Conservation (phyloP, 2,113 vertebrate species). For the Atractosteus spatula region DNA sequence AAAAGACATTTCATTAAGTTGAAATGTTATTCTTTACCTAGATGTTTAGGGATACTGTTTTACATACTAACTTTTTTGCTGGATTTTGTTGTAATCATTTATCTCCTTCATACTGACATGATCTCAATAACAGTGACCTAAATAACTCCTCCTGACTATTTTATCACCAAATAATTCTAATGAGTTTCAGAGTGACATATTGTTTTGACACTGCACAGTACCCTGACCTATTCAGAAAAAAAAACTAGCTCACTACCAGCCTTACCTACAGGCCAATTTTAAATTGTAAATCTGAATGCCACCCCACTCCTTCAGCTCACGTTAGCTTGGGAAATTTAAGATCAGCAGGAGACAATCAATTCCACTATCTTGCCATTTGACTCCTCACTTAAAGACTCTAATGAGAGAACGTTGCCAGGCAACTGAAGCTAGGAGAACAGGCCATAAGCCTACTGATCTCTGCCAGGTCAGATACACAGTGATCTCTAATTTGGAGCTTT, state of each 20-base stretch:
- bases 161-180: no score
- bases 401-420: constrained; percentile 48
- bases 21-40: no score
- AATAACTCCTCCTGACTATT: no score
- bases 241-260: neutral
- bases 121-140: no score
- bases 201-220: constrained; percentile 1
- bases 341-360: constrained; percentile 22
- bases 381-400: constrained; percentile 7
- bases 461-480: constrained; percentile 30
- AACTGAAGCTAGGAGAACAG: constrained; percentile 35
- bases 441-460: constrained; percentile 13
- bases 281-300: neutral
- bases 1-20: no score
- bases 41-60: no score
- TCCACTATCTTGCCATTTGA: constrained; percentile 24
- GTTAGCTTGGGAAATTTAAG: constrained; percentile 15
- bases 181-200: neutral
- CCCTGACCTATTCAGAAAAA: neutral
- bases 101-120: no score
- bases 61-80: no score
- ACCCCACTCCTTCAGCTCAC: neutral
- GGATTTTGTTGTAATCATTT: no score
- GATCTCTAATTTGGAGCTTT: no score
- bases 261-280: neutral